Base-by-base conservation (phyloP, 2,113 vertebrate genomes). In the Trinectes maculatus region DNA sequence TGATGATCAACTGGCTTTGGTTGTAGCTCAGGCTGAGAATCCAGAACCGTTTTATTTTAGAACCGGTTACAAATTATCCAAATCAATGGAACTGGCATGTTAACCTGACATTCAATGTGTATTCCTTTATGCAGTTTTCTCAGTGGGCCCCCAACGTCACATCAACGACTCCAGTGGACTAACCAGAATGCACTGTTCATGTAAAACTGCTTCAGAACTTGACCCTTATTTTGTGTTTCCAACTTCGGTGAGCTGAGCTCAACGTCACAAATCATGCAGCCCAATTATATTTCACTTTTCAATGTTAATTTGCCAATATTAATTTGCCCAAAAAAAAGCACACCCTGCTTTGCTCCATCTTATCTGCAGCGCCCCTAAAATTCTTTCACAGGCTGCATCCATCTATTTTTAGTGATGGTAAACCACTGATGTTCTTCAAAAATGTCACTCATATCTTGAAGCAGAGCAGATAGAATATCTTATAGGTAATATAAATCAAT, bases 401-500 rank as follows among this genome's bases (percentile, higher is more conserved):
- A n/a, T n/a, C n/a, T n/a, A n/a, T n/a, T n/a, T n/a, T n/a, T n/a
- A n/a, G n/a, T n/a, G n/a, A n/a, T n/a, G n/a, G n/a, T 52, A 36
- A 31, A 33, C 36, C 9, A 3, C 15, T 10, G 25, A 60, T 53
- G 18, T 47, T 60, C 22, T 60, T 16, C 55, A 48, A 10, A 64
- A 64, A 49, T 53, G 25, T n/a, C 3, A 11, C 12, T 76, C 25
- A 26, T 54, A 57, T 58, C 49, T 53, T 22, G 43, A 43, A 18
- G 18, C n/a, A 26, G 15, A 39, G 68, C 36, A 56, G 62, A 65
- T 16, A 31, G 28, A 8, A 54, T 42, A 40, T 48, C 60, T 55
- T 55, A 49, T 36, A 39, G 22, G 54, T 49, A 67, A 26, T 52
- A 68, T 76, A 73, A 68, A 73, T 79, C 62, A 75, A 53, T 58